These are phyloP conservation scores for Plectropomus leopardus DNA, from an alignment of 2,113 vertebrate species.

Conservation along the genomic window DNA sequence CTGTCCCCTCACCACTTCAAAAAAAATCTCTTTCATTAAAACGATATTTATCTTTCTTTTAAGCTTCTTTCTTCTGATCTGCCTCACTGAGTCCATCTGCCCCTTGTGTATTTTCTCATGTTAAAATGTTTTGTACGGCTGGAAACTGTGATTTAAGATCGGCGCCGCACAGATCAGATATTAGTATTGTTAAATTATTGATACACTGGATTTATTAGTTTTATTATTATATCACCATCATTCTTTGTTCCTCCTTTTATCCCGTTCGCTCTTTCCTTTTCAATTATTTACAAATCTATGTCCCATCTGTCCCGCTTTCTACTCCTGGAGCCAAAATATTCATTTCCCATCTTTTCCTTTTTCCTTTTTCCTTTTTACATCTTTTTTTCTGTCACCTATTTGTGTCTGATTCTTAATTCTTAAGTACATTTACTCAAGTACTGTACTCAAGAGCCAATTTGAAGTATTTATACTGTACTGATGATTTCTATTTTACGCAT, in stretches of 20 bases:
- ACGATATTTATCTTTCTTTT: neutral
- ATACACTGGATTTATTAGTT: conserved; percentile 29
- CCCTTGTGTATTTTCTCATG: neutral
- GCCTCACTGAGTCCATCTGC: neutral
- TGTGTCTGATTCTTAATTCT: neutral
- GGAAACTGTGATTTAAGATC: conserved; percentile 9
- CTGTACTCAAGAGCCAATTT: too few relatives aligned
- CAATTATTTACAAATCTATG: conserved; percentile 44
- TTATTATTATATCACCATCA: conserved; percentile 42
- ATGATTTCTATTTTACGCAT: too few relatives aligned
- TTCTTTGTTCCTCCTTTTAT: conserved; percentile 16
- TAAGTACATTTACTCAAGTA: too few relatives aligned
- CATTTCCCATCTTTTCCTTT: neutral
- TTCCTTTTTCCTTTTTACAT: too few relatives aligned
- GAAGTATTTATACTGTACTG: too few relatives aligned
- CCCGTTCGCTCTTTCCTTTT: conserved; percentile 27
- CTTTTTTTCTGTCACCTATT: neutral
- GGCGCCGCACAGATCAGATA: conserved; percentile 3
- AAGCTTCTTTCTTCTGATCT: neutral
- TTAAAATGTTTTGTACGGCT: neutral
- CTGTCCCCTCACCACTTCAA: neutral
- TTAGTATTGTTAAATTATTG: conserved; percentile 47
- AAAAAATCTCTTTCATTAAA: neutral
- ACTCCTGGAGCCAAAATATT: neutral
- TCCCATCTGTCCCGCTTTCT: neutral